A percentile compares a stretch with the other conserved stretches of the same genome.
Evolutionary conservation across 64 coral and sea anemone genomes (phyloP).

Genomic region (Catalaphyllia jardinei): DNA sequence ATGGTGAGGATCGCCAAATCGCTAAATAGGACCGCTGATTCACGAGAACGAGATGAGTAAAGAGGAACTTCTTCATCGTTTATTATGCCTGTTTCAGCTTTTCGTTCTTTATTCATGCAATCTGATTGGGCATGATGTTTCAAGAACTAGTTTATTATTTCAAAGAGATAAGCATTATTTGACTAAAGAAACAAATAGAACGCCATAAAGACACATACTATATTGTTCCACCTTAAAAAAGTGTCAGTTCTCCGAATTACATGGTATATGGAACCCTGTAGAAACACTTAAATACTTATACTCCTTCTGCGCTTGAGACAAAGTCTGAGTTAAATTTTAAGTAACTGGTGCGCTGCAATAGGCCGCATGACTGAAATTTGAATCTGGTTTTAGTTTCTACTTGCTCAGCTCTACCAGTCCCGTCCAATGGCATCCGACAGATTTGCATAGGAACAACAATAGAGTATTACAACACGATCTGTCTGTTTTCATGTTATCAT

Average conservation of each 20-base stretch:
- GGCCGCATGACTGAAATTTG: not conserved
- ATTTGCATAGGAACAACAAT: not conserved
- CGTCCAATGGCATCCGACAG: slow-evolving; percentile 20
- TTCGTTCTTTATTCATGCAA: too few species aligned
- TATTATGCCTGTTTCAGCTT: too few species aligned
- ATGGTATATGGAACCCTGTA: not conserved
- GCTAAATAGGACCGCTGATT: too few species aligned
- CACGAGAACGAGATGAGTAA: too few species aligned
- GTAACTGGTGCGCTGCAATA: not conserved
- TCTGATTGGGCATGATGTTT: too few species aligned
- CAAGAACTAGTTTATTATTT: too few species aligned
- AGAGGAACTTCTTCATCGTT: too few species aligned
- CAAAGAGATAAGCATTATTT: too few species aligned
- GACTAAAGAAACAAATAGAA: too few species aligned
- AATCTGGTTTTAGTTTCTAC: not conserved
- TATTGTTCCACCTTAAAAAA: too few species aligned
- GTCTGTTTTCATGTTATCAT: slow-evolving; percentile 33
- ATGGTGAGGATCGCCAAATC: slow-evolving; percentile 39
- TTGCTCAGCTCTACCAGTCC: slow-evolving; percentile 18
- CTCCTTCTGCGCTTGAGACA: not conserved
- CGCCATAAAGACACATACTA: too few species aligned
- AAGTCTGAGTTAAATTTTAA: not conserved
- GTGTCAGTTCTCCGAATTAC: not conserved
- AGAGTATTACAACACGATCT: slow-evolving; percentile 29
- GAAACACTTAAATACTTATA: not conserved